These are phyloP conservation scores for Hirundo rustica DNA, from an alignment of 2,797 vertebrate species.

Conservation along the genomic window DNA sequence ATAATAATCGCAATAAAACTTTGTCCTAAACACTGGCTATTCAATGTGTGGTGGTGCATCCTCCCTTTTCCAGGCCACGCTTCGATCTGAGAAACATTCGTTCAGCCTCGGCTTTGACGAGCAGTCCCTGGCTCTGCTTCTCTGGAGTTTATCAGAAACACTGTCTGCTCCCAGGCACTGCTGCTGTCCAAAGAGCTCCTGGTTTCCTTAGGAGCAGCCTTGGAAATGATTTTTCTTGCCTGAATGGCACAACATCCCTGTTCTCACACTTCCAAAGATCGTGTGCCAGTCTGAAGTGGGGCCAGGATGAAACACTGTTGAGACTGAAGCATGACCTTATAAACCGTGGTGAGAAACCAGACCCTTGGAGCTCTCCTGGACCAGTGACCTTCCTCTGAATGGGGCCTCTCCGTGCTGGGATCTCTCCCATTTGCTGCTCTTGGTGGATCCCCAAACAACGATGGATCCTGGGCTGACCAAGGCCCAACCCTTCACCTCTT, in stretches of 20 bases:
- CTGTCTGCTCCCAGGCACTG: neutral
- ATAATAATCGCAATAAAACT: neutral
- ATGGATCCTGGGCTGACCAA: neutral
- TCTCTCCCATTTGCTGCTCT: neutral
- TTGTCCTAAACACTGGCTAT: neutral
- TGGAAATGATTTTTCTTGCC: neutral
- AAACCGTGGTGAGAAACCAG: rapidly evolving
- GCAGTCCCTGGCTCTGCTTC: neutral
- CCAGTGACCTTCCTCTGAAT: neutral
- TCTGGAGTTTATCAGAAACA: neutral
- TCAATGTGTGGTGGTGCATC: neutral
- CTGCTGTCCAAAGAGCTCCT: neutral
- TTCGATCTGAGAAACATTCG: neutral
- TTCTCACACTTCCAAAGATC: neutral
- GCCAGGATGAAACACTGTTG: neutral
- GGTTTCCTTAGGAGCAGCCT: neutral
- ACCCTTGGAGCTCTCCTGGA: neutral
- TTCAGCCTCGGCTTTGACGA: neutral
- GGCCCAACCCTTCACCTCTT: neutral
- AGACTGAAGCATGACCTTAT: neutral
- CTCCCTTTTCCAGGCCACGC: neutral
- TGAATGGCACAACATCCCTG: neutral
- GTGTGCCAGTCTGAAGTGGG: rapidly evolving
- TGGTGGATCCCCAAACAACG: neutral
- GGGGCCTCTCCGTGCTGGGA: rapidly evolving